These are phyloP conservation scores for Agonopterix arenella DNA, from an alignment of 2,888 invertebrate genomes.

Conservation along the genomic window DNA sequence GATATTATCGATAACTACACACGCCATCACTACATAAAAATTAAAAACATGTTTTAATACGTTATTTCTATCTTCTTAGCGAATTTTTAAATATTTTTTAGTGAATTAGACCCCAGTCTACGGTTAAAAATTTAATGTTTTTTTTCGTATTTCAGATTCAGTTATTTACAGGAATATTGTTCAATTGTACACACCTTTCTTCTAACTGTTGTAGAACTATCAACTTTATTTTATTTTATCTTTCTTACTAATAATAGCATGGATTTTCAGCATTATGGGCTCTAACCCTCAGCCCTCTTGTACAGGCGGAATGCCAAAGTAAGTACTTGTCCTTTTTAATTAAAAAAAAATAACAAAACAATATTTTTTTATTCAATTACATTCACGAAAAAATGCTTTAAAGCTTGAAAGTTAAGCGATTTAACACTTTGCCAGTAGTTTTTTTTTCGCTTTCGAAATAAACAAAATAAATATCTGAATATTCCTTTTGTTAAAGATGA, in stretches of 20 bases:
- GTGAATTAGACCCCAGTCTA: constrained; percentile 42
- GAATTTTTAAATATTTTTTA: constrained; percentile 9
- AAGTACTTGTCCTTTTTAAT: constrained; percentile 44
- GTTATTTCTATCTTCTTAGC: constrained; percentile 14
- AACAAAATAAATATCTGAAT: constrained; percentile 22
- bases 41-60: constrained; percentile 2
- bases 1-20: too few relatives aligned
- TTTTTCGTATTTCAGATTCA: constrained; percentile 25
- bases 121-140: constrained; percentile 21
- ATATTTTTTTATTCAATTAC: neutral
- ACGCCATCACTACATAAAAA: too few relatives aligned
- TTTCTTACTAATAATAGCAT: constrained; percentile 70
- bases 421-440: constrained; percentile 11
- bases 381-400: constrained; percentile 30
- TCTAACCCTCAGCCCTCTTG: constrained; percentile 68
- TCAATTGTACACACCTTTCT: constrained; percentile 36
- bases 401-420: constrained; percentile 26
- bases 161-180: constrained; percentile 64
- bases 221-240: constrained; percentile 28
- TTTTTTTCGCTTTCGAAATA: neutral
- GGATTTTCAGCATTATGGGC: constrained; percentile 77
- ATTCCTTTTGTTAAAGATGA: constrained; percentile 10
- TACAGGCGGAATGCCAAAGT: constrained; percentile 76
- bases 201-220: constrained; percentile 20
- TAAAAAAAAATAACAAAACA: neutral